Conservation (phyloP, 1,140 invertebrate genomes). For the Panagrolaimus sp. region DNA sequence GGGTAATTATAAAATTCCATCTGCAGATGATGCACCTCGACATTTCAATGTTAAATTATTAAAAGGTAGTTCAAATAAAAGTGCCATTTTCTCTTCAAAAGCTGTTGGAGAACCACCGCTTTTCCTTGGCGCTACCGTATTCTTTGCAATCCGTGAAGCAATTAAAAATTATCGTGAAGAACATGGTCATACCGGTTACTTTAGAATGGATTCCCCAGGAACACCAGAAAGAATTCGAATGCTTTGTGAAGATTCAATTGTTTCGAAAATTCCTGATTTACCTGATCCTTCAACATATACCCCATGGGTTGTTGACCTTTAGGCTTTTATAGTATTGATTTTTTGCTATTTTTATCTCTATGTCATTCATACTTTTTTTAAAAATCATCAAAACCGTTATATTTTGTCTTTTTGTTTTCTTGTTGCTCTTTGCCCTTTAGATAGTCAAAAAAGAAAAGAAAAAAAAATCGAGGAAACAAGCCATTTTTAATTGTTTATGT, state of each 20-base stretch:
- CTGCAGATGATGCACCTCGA: slow-evolving; percentile 76
- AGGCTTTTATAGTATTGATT: background rate
- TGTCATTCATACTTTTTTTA: no score
- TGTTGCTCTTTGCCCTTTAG: no score
- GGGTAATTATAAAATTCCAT: slow-evolving; percentile 85
- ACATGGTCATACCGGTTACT: slow-evolving; percentile 65
- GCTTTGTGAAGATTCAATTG: slow-evolving; percentile 79
- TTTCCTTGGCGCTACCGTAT: slow-evolving; percentile 76
- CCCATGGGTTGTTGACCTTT: slow-evolving; percentile 8
- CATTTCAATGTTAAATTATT: slow-evolving; percentile 87
- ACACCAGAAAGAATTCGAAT: slow-evolving; percentile 81
- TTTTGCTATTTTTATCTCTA: no score
- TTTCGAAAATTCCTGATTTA: slow-evolving; percentile 68
- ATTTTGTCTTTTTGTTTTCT: no score
- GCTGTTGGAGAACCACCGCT: slow-evolving; percentile 90
- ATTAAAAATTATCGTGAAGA: slow-evolving; percentile 73
- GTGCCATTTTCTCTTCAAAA: slow-evolving; percentile 89
- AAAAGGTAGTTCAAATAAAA: slow-evolving; percentile 77
- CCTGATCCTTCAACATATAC: background rate
- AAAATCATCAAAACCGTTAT: no score
- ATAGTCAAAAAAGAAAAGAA: no score
- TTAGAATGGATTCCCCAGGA: slow-evolving; percentile 77
- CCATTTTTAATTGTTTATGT: no score
- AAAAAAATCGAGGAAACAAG: no score
- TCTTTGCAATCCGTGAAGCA: slow-evolving; percentile 85